These are phyloP conservation scores for Poecilia wingei DNA, from an alignment of 2,797 vertebrate genomes.

Conservation along the genomic window DNA sequence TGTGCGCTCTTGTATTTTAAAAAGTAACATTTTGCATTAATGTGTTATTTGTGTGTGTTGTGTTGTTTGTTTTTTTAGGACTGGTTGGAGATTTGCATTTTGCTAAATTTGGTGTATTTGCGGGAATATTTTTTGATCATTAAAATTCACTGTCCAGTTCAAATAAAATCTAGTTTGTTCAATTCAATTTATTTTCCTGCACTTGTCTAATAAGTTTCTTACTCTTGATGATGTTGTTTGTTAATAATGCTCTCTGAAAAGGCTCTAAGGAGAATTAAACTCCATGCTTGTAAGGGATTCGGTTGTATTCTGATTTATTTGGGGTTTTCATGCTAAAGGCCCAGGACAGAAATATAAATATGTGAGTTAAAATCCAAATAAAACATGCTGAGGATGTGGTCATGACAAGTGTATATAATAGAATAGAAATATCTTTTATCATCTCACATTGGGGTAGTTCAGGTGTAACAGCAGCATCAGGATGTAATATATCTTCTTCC, in stretches of 20 bases:
- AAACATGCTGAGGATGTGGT: background rate
- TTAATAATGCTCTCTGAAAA: background rate
- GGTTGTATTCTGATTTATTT: background rate
- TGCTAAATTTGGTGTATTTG: background rate
- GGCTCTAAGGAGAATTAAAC: background rate
- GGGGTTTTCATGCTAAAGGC: background rate
- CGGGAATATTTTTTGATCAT: background rate
- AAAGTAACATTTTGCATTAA: background rate
- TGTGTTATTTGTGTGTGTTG: background rate
- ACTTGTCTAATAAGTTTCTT: background rate
- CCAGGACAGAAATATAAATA: background rate
- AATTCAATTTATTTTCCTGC: background rate
- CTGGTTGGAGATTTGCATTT: background rate
- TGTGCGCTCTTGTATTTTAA: background rate
- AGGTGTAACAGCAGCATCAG: background rate
- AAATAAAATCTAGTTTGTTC: background rate
- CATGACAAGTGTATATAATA: too few relatives aligned
- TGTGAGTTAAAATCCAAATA: background rate
- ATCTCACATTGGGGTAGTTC: too few relatives aligned
- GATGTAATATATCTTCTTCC: slow-evolving; percentile 14
- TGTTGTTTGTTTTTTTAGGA: background rate
- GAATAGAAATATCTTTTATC: too few relatives aligned
- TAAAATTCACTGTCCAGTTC: background rate
- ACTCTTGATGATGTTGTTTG: background rate
- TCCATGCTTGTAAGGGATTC: background rate